Percentiles rank a stretch among this genome's conserved stretches.
Conservation (phyloP, 1,140 invertebrate genomes). For the Sarcophaga bullata region DNA sequence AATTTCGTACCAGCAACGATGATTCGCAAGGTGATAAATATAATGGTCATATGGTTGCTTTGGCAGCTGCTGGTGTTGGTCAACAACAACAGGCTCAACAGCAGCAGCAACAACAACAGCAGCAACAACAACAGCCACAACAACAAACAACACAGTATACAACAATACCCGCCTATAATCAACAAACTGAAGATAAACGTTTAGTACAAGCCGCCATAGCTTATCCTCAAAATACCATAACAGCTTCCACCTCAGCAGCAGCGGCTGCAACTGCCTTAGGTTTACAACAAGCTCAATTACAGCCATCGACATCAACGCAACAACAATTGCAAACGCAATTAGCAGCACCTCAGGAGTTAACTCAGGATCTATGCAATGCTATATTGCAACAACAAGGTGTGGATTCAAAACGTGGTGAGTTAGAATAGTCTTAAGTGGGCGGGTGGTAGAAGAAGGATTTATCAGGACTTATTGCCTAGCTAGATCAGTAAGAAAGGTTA, state of each 20-base stretch:
- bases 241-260: constrained; percentile 47
- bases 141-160: constrained; percentile 51
- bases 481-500: neutral
- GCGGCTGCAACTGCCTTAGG: constrained; percentile 47
- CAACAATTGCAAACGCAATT: constrained; percentile 53
- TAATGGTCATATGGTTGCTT: constrained; percentile 59
- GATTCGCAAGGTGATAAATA: constrained; percentile 55
- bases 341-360: constrained; percentile 59
- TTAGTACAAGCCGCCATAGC: constrained; percentile 47
- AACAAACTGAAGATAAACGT: constrained; percentile 47
- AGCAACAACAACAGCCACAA: constrained; percentile 55
- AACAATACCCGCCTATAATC: constrained; percentile 50
- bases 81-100: constrained; percentile 20
- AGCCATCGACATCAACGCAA: constrained; percentile 48
- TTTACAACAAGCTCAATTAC: constrained; percentile 50
- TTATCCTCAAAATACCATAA: constrained; percentile 49
- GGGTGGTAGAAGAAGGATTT: neutral
- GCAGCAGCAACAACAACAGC: constrained; percentile 51
- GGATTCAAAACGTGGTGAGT: constrained; percentile 48
- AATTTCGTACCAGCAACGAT: constrained; percentile 46
- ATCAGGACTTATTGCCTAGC: neutral
- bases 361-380: constrained; percentile 64
- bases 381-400: constrained; percentile 64
- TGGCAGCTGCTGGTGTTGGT: constrained; percentile 36
- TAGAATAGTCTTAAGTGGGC: constrained; percentile 34